Percentiles rank a stretch among this genome's conserved stretches.
Evolutionary conservation across 2,113 vertebrate species (phyloP).

Genomic region (Alethe castanea): DNA sequence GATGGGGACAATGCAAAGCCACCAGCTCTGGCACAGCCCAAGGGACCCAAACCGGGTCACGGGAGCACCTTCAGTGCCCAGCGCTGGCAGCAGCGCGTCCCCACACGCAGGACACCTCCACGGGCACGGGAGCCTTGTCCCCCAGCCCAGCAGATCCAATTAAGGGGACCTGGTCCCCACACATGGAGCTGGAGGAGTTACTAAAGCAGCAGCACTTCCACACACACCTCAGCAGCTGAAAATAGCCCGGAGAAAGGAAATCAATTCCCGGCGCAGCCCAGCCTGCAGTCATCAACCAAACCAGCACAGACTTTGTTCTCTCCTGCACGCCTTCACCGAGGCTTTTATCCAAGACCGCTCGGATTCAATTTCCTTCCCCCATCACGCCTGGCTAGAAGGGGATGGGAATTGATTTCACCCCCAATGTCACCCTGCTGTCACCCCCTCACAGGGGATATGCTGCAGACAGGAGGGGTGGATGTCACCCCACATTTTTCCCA

Average conservation of each 20-base stretch:
- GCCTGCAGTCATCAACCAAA: constrained; percentile 21
- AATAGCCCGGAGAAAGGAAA: constrained; percentile 45
- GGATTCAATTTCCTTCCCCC: neutral
- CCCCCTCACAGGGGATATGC: fast-evolving
- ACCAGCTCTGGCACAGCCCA: fast-evolving
- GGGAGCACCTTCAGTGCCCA: fast-evolving
- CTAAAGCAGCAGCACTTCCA: neutral
- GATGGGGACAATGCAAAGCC: fast-evolving
- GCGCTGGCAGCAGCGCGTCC: neutral
- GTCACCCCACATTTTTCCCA: neutral
- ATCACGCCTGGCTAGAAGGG: neutral
- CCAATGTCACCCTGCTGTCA: neutral
- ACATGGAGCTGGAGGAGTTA: neutral
- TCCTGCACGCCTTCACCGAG: neutral
- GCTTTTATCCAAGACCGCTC: neutral
- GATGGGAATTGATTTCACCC: neutral
- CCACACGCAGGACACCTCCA: fast-evolving
- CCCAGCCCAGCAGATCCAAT: neutral
- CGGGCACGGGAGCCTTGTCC: neutral
- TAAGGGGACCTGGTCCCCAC: neutral
- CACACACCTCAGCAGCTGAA: constrained; percentile 23
- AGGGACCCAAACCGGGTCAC: fast-evolving
- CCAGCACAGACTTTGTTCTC: neutral
- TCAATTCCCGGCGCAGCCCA: neutral
- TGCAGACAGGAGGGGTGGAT: neutral